Evolutionary conservation across 2,888 invertebrate species (phyloP).

Genomic region (Vesta saturnalis): DNA sequence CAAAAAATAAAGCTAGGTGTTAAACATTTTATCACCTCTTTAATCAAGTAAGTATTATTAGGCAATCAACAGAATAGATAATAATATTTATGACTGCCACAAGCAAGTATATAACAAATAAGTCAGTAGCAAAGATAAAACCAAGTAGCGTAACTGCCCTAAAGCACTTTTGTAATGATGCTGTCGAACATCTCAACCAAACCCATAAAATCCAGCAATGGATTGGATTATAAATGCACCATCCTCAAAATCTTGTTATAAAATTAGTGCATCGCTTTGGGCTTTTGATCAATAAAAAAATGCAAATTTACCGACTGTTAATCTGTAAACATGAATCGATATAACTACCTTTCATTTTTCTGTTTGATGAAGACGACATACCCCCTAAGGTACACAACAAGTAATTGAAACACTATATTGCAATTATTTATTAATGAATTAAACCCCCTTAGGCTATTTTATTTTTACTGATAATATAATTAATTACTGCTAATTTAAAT

Average conservation of each 20-base stretch:
- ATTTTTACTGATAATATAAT: slow-evolving; percentile 11
- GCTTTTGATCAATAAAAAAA: slow-evolving; percentile 19
- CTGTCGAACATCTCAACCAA: slow-evolving; percentile 14
- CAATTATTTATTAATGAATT: slow-evolving; percentile 25
- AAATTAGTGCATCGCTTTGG: slow-evolving; percentile 16
- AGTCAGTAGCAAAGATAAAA: slow-evolving; percentile 30
- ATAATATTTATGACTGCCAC: slow-evolving; percentile 32
- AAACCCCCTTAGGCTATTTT: slow-evolving; percentile 44
- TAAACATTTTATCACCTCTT: not conserved
- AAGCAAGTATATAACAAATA: slow-evolving; percentile 35
- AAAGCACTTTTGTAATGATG: slow-evolving; percentile 30
- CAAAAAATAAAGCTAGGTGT: not conserved
- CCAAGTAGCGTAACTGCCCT: slow-evolving; percentile 38
- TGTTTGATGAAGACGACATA: slow-evolving; percentile 26
- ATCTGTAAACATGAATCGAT: slow-evolving; percentile 24
- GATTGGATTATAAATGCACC: not conserved
- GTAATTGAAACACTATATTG: slow-evolving; percentile 28
- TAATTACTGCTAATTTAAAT: not conserved
- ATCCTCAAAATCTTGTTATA: too few species aligned
- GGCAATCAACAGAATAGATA: slow-evolving; percentile 19
- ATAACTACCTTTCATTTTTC: slow-evolving; percentile 6
- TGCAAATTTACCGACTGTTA: slow-evolving; percentile 22
- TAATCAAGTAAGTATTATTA: slow-evolving; percentile 17
- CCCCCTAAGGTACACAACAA: slow-evolving; percentile 20
- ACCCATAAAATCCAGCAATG: not conserved